phyloP scores from a whole-genome alignment of 2,797 vertebrate species.

The Poeciliopsis infans region DNA sequence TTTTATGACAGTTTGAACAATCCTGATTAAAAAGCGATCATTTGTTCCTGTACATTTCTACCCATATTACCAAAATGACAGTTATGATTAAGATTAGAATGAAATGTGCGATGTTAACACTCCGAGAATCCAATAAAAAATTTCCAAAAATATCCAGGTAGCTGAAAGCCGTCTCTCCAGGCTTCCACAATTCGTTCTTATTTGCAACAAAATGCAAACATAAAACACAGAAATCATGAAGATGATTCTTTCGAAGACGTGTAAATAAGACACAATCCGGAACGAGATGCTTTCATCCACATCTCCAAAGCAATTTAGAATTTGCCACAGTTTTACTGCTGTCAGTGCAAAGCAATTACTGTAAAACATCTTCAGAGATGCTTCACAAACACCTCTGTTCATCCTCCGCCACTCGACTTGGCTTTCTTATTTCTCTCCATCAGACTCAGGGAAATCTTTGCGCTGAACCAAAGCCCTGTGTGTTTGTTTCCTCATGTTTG shows the following conservation, averaged over 20 bases:
- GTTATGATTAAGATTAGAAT: neutral
- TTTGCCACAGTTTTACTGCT: constrained; percentile 14
- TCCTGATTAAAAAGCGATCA: neutral
- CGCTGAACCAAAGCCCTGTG: neutral
- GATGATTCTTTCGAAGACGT: neutral
- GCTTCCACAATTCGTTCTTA: neutral
- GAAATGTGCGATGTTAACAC: neutral
- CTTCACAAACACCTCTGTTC: constrained; percentile 17
- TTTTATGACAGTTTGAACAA: neutral
- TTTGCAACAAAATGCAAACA: neutral
- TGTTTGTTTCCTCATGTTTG: neutral
- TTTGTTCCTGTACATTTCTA: neutral
- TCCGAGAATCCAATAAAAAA: neutral
- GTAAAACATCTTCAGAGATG: constrained; percentile 22
- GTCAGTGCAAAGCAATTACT: constrained; percentile 30
- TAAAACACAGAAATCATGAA: neutral
- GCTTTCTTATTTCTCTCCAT: neutral
- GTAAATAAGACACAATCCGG: constrained; percentile 14
- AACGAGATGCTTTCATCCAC: constrained; percentile 24
- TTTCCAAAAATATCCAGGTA: neutral
- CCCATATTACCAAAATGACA: neutral
- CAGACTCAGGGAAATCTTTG: neutral
- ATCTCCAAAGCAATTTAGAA: constrained; percentile 33
- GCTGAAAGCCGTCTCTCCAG: neutral
- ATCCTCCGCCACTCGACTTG: constrained; percentile 11